These are phyloP conservation scores for Sinodicranocentrus sp. DNA, from an alignment of 2,888 invertebrate genomes.

Conservation along the genomic window DNA sequence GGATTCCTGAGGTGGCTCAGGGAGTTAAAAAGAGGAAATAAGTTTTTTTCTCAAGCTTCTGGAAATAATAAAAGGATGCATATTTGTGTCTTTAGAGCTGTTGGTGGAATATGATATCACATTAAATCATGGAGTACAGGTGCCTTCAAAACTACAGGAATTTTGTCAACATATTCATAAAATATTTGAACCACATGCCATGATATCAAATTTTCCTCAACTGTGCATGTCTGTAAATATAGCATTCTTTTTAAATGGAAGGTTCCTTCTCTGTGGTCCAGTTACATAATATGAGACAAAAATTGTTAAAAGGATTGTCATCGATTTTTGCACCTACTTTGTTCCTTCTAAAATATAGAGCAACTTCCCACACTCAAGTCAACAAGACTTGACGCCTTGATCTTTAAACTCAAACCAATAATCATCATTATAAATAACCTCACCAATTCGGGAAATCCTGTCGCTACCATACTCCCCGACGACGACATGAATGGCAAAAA, in stretches of 20 bases:
- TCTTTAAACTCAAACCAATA: conserved; percentile 5
- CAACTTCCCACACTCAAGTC: no score
- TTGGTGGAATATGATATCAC: no score
- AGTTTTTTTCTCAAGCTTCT: background rate
- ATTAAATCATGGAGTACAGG: no score
- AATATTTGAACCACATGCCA: conserved; percentile 6
- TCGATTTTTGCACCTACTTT: conserved; percentile 4
- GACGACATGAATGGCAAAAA: no score
- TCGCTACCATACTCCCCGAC: background rate
- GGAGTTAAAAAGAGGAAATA: conserved; percentile 10
- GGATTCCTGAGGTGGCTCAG: background rate
- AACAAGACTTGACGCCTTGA: no score
- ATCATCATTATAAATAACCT: conserved; percentile 39
- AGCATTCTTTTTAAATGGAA: no score
- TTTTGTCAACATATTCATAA: conserved; percentile 57
- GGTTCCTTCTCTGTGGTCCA: no score
- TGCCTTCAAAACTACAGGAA: conserved; percentile 40
- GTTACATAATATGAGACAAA: no score
- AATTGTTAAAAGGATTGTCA: background rate
- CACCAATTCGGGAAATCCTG: conserved; percentile 40
- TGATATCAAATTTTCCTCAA: no score
- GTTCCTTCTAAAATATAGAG: no score
- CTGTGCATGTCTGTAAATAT: no score
- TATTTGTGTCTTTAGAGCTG: no score
- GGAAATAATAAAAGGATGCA: background rate